These are phyloP conservation scores for Solenodon paradoxus DNA, from an alignment of 2,113 vertebrate species.

Conservation along the genomic window DNA sequence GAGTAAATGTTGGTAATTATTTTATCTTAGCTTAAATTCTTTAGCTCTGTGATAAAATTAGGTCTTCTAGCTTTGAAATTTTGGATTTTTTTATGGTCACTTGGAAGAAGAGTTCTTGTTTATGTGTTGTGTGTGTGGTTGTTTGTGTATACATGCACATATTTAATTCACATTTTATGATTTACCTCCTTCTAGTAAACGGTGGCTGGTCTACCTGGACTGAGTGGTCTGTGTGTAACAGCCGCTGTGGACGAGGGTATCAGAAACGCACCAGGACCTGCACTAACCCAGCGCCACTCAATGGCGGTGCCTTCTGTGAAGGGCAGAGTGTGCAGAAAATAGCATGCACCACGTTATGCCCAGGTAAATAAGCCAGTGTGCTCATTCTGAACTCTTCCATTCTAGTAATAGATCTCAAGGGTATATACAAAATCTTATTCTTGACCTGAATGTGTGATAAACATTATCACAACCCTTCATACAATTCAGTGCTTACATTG, in stretches of 20 bases:
- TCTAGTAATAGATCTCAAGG: not conserved
- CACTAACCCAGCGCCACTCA: constrained; percentile 95
- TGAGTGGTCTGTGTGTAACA: constrained; percentile 95
- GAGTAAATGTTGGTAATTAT: not conserved
- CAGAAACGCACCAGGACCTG: constrained; percentile 96
- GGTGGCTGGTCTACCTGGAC: constrained; percentile 98
- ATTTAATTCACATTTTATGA: not conserved
- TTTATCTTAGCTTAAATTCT: not conserved
- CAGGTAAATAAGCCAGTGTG: constrained; percentile 81
- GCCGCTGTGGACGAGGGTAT: constrained; percentile 92
- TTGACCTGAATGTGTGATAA: not conserved
- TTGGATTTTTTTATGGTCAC: not conserved
- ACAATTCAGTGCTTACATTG: not conserved
- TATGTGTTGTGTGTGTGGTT: not conserved
- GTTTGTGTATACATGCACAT: not conserved
- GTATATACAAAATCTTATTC: not conserved
- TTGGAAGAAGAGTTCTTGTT: not conserved
- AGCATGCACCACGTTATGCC: constrained; percentile 93
- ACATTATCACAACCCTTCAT: not conserved
- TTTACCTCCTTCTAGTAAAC: constrained; percentile 85
- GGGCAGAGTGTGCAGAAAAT: constrained; percentile 94
- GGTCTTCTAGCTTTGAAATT: not conserved
- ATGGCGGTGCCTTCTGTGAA: constrained; percentile 93
- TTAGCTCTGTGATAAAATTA: not conserved
- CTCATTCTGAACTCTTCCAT: not conserved